Percentiles rank a stretch among this genome's conserved stretches.
Conservation (phyloP, 2,888 invertebrate genomes). For the Phasia obesa region DNA sequence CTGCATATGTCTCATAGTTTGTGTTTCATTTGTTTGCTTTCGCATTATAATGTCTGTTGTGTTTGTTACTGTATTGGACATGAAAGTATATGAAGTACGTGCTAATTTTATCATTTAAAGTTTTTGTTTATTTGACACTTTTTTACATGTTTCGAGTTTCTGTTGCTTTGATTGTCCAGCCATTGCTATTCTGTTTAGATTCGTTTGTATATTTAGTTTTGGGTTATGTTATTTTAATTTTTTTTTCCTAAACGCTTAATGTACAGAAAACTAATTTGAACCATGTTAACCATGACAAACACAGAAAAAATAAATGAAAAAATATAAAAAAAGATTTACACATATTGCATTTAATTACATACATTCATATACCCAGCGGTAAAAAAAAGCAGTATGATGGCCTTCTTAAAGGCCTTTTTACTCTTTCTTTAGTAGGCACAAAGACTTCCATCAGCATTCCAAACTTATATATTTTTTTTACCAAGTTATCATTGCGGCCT, state of each 20-base stretch:
- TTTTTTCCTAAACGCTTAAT: constrained; percentile 24
- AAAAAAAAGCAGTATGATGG: no score
- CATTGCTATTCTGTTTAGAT: constrained; percentile 17
- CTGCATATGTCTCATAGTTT: constrained; percentile 4
- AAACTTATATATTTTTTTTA: no score
- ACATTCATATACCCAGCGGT: no score
- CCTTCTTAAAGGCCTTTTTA: no score
- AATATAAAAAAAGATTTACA: not conserved
- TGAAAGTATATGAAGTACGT: constrained; percentile 39
- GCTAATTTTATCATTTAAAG: constrained; percentile 69
- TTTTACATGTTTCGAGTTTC: constrained; percentile 1
- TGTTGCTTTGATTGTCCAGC: constrained; percentile 10
- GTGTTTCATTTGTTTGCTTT: not conserved
- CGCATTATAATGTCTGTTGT: not conserved
- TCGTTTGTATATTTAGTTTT: constrained; percentile 26
- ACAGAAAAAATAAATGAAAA: constrained; percentile 2
- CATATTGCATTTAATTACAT: no score
- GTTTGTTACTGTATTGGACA: not conserved
- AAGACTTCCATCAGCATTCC: no score
- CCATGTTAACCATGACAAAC: constrained; percentile 31
- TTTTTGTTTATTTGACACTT: constrained; percentile 67
- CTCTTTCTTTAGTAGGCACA: no score
- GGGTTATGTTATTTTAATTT: not conserved
- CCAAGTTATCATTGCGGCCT: no score
- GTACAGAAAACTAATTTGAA: constrained; percentile 44